phyloP scores from a whole-genome alignment of 2,797 vertebrate genomes.

The Acanthurus lineatus region DNA sequence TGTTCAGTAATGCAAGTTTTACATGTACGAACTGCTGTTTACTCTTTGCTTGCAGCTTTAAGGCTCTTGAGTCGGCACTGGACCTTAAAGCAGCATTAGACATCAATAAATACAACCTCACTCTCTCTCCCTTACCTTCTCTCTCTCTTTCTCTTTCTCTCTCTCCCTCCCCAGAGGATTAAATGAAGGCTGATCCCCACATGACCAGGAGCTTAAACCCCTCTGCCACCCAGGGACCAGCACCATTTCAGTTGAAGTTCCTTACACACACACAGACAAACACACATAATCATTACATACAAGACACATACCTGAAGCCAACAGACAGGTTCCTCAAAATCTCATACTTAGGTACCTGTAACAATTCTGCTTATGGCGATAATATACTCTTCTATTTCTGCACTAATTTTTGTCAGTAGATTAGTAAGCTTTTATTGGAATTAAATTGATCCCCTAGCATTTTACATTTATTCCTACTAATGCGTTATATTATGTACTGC shows the following conservation, averaged over 20 bases:
- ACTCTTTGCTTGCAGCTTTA: conserved; percentile 9
- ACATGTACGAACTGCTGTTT: background rate
- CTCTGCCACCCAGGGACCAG: conserved; percentile 69
- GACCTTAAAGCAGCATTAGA: conserved; percentile 33
- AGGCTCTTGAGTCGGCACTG: conserved; percentile 24
- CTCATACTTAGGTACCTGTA: background rate
- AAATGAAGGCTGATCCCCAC: conserved; percentile 83
- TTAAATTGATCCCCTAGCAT: background rate
- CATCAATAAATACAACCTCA: conserved; percentile 45
- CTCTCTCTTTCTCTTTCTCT: conserved; percentile 32
- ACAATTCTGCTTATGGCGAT: background rate
- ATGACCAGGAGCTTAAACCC: conserved; percentile 82
- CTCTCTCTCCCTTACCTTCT: conserved; percentile 27
- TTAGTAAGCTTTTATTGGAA: background rate
- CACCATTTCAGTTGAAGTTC: conserved; percentile 43
- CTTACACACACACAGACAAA: conserved; percentile 10
- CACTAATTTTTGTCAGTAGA: background rate
- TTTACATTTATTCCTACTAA: background rate
- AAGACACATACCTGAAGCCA: background rate
- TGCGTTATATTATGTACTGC: background rate
- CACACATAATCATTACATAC: background rate
- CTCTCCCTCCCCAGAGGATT: conserved; percentile 74
- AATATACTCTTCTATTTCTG: background rate
- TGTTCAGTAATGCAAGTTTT: background rate
- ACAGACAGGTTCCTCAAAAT: background rate